phyloP scores from a whole-genome alignment of 1,140 invertebrate genomes.

The Coenobita brevimanus region DNA sequence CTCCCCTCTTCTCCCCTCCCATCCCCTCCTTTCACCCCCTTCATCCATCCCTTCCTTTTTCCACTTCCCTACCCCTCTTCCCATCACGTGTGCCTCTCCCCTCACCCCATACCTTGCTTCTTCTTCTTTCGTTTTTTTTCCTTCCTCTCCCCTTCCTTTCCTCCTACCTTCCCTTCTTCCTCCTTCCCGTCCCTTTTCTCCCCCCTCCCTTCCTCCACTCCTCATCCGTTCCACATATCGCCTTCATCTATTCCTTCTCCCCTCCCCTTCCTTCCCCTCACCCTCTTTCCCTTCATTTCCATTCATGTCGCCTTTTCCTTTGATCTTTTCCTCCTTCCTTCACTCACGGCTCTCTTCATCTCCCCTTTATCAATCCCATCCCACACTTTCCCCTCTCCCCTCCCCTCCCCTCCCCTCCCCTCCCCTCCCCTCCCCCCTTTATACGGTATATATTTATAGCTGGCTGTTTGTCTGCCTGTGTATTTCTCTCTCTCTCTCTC shows the following conservation, averaged over 20 bases:
- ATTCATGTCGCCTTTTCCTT: not conserved
- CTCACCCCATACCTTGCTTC: not conserved
- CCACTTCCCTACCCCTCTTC: not conserved
- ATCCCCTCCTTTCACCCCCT: not conserved
- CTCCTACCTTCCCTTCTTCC: not conserved
- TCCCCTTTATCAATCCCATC: not conserved
- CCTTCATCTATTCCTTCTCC: no score
- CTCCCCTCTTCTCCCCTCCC: not conserved
- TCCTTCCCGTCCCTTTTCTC: not conserved
- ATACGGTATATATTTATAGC: not conserved
- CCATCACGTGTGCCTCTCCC: not conserved
- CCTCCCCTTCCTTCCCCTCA: not conserved
- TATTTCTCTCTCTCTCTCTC: not conserved
- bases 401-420: not conserved
- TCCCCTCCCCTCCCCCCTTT: not conserved
- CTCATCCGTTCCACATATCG: not conserved
- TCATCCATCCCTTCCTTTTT: not conserved
- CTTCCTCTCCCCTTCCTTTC: not conserved
- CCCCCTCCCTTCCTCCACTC: not conserved
- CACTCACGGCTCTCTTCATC: not conserved
- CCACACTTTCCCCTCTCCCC: not conserved
- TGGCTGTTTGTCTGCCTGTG: not conserved
- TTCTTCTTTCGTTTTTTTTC: not conserved
- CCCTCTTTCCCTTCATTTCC: not conserved
- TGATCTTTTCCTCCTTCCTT: not conserved